Evolutionary conservation across 2,797 vertebrate species (phyloP), one percentile per base, ranked within the genome.

Genomic region (Malacoraja senta): DNA sequence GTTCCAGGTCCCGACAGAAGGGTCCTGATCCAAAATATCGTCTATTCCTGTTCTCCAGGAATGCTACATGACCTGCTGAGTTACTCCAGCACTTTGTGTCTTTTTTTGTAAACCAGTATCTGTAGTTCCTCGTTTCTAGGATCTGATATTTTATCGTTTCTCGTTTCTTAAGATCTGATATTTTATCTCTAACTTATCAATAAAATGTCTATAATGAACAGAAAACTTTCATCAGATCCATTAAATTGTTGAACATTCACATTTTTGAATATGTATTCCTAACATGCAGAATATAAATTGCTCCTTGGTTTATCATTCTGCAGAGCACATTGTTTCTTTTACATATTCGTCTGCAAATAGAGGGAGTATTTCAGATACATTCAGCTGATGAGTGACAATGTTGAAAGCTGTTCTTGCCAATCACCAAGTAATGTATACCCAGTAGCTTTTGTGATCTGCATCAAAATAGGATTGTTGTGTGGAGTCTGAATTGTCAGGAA

Each of bases 161-260:
- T n/a, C n/a, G n/a, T n/a, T n/a, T n/a, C n/a, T 86, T 86, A 86
- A 84, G n/a, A n/a, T 86, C 83, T 61, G 83, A 32, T n/a, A 29
- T 17, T 10, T 86, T 13, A 9, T 29, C 8, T 86, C 58, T 63
- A 29, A 63, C 7, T 63, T 86, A 58, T 15, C 53, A 86, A 84
- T 61, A 29, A 86, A 86, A 86, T 63, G 29, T 58, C 58, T 61
- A 29, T 77, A 77, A 12, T 77, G n/a, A 77, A 77, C 76, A 86
- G 83, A 24, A 44, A 80, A 84, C 24, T 19, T 81, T 38, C 32
- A 79, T 79, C 32, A 58, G 29, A 84, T 2, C 15, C 81, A 61
- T 63, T 61, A 63, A 10, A 63, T 13, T 17, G 61, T 15, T n/a
- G 13, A 12, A 61, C 58, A 84, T 61, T 84, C 29, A n/a, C 53